Percentiles rank a stretch among this genome's conserved stretches.
Conservation (phyloP, 2,113 vertebrate species). For the Empidonax alnorum region DNA sequence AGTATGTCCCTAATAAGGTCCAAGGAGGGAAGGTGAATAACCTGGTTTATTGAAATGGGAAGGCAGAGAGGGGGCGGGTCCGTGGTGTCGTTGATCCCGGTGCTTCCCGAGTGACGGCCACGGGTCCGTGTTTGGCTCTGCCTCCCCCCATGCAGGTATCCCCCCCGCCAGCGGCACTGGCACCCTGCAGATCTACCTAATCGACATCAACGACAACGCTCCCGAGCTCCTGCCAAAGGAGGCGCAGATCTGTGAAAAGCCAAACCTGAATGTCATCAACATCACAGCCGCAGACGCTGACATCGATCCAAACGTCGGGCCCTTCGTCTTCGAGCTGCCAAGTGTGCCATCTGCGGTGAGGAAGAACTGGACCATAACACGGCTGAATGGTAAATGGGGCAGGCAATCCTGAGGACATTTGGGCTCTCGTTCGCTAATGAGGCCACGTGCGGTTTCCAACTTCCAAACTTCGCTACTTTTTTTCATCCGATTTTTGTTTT, state of each 20-base stretch:
- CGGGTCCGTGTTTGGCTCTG: not conserved
- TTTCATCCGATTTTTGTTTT: conserved; percentile 40
- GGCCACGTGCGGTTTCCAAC: not conserved
- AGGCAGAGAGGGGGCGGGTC: not conserved
- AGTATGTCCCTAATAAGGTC: not conserved
- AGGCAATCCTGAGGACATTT: not conserved
- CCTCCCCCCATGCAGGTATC: conserved; percentile 76
- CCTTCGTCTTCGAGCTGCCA: conserved; percentile 95
- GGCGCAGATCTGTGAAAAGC: conserved; percentile 93
- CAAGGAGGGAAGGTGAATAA: not conserved
- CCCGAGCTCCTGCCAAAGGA: conserved; percentile 90
- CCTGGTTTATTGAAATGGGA: not conserved
- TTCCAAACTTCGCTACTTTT: conserved; percentile 17
- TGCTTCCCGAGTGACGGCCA: not conserved
- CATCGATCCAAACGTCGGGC: conserved; percentile 90
- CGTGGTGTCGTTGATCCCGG: fast-evolving
- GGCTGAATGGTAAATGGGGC: conserved; percentile 88
- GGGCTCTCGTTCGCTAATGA: not conserved
- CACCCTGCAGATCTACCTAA: conserved; percentile 93
- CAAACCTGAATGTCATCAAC: conserved; percentile 87
- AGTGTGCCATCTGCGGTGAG: conserved; percentile 83
- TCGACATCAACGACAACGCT: conserved; percentile 96
- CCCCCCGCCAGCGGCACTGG: conserved; percentile 92
- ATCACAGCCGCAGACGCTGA: conserved; percentile 92
- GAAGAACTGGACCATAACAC: conserved; percentile 95